Evolutionary conservation across 37 sponge, comb jelly and placozoan species (phyloP).

Genomic region (Ephydatia muelleri): DNA sequence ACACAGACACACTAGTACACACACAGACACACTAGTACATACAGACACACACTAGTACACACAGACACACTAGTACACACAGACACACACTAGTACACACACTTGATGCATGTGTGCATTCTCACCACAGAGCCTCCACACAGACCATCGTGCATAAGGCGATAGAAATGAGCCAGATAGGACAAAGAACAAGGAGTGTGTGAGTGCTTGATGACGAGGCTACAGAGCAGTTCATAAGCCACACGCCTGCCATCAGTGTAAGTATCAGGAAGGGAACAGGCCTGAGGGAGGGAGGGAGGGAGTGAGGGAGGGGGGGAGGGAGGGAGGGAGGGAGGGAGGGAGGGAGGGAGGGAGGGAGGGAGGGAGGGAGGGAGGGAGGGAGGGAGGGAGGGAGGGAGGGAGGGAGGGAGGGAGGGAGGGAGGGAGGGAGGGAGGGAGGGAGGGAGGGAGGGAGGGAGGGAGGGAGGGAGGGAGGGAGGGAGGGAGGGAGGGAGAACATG

Average conservation of each 20-base stretch:
- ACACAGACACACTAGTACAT: background rate
- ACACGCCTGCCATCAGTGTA: conserved; percentile 51
- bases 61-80: background rate
- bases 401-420: conserved; percentile 11
- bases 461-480: conserved; percentile 1
- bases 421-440: background rate
- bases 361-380: conserved; percentile 34
- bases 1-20: conserved; percentile 6
- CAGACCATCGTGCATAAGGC: conserved; percentile 57
- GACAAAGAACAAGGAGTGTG: conserved; percentile 34
- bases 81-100: background rate
- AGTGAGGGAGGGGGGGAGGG: conserved; percentile 38
- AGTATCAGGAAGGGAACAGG: conserved; percentile 38
- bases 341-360: conserved; percentile 64
- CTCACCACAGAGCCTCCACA: conserved; percentile 38
- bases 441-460: background rate
- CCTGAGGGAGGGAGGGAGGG: conserved; percentile 34
- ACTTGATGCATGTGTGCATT: background rate
- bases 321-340: conserved; percentile 61
- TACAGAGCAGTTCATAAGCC: conserved; percentile 81
- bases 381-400: conserved; percentile 46
- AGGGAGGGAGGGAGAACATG: conserved; percentile 8
- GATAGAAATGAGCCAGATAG: conserved; percentile 78
- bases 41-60: conserved; percentile 17
- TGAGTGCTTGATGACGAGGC: conserved; percentile 64